Evolutionary conservation across 2,113 vertebrate species (phyloP), one percentile per base, ranked within the genome.

Genomic region (Ophthalmolycus amberensis): DNA sequence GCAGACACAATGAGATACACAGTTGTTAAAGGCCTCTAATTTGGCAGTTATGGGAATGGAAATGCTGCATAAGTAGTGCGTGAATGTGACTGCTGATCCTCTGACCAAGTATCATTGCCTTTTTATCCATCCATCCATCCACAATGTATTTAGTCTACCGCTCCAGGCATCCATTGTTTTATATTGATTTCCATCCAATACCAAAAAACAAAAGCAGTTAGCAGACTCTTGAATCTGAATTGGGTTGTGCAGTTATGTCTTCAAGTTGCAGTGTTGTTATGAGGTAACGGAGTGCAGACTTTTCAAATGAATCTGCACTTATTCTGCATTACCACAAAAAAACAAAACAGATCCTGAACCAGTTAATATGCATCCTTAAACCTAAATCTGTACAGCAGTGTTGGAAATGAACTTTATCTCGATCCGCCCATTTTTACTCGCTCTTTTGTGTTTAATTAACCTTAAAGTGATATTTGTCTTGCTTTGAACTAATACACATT

Each of bases 1-100:
- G 73, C 83, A 18, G 75, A 82, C 67, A 79, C 75, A 73, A 75
- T 66, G 83, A 87, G 81, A 85, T 38, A 67, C 73, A 52, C 65
- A 48, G 64, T 80, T 63, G 76, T 91, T 89, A 92, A 88, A 86
- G 73, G 77, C 68, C 65, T 67, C 75, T 89, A 82, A 92, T 90
- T 71, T 66, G 50, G 71, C 46, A 42, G 44, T 87, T 77, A 90
- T 77, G 77, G 71, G 88, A 77, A 59, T 67, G 54, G 18, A 85
- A 79, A 69, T 70, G 75, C 59, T 75, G 80, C 76, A 66, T 52
- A 65, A 77, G 66, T 69, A 52, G 59, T 16, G 29, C 18, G 9
- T 42, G 6, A 79, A 80, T 68, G 50, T 29, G 63, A 48, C 37
- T 34, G 46, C 60, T 75, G 50, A 75, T 71, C 40, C 65, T 50